Conservation (phyloP, 2,888 invertebrate species). For the Limnephilus auricula region DNA sequence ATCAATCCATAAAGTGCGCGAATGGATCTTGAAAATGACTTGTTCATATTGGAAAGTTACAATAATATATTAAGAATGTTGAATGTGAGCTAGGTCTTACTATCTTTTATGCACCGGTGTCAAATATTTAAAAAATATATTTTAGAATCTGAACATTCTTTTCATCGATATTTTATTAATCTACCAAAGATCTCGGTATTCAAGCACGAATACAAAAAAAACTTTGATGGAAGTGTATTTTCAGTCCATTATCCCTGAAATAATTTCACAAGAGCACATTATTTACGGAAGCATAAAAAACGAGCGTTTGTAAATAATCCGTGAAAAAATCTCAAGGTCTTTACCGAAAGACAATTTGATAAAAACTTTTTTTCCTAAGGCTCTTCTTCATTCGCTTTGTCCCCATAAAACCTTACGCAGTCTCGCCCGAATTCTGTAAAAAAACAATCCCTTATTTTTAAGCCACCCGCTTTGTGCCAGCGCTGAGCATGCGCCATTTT, state of each 20-base stretch:
- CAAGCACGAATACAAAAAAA: neutral
- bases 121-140: too few relatives aligned
- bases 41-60: too few relatives aligned
- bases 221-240: neutral
- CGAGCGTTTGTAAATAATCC: conserved; percentile 16
- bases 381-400: conserved; percentile 27
- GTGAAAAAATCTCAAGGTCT: conserved; percentile 35
- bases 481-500: conserved; percentile 30
- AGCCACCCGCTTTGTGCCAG: conserved; percentile 11
- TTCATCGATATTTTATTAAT: neutral
- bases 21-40: too few relatives aligned
- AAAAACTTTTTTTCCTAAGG: conserved; percentile 33
- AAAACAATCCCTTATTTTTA: conserved; percentile 34
- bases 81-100: too few relatives aligned
- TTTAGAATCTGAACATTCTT: neutral
- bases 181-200: neutral
- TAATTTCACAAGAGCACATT: neutral
- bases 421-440: conserved; percentile 24
- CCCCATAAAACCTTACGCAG: conserved; percentile 39
- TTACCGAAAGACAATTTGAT: conserved; percentile 41
- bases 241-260: neutral
- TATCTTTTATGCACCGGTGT: too few relatives aligned
- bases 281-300: conserved; percentile 31
- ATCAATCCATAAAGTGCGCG: too few relatives aligned
- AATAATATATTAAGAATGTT: too few relatives aligned